Percentiles rank a stretch among this genome's conserved stretches.
Evolutionary conservation across 2,113 vertebrate species (phyloP).

Genomic region (Onychorhynchus coronatus): DNA sequence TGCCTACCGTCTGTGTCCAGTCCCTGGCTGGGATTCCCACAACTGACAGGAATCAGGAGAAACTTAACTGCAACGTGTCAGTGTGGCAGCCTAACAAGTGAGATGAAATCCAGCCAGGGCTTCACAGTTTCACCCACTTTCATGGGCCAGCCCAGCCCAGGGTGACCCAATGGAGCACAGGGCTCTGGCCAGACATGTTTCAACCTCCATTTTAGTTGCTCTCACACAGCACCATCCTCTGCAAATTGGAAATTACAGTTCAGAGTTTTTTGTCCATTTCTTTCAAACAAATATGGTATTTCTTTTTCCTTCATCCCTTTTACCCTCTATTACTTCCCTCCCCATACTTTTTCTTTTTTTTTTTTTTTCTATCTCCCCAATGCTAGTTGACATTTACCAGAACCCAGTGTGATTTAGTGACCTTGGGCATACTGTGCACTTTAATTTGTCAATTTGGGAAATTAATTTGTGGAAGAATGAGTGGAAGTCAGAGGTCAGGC

Average conservation of each 20-base stretch:
- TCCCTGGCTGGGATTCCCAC: not conserved
- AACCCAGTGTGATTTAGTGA: constrained; percentile 74
- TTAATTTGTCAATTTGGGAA: constrained; percentile 80
- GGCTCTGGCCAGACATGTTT: not conserved
- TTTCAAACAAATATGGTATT: not conserved
- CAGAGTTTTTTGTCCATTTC: not conserved
- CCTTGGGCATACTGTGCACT: constrained; percentile 70
- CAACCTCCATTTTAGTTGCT: not conserved
- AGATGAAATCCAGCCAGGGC: fast-evolving
- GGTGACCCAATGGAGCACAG: not conserved
- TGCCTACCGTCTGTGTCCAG: fast-evolving
- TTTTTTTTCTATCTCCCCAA: not conserved
- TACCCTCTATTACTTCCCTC: not conserved
- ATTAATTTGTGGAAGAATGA: constrained; percentile 84
- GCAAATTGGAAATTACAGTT: not conserved
- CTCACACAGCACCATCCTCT: not conserved
- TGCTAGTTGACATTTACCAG: constrained; percentile 67
- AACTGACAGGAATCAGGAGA: not conserved
- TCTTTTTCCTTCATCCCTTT: not conserved
- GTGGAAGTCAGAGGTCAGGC: constrained; percentile 79
- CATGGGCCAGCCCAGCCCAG: not conserved
- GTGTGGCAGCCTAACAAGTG: not conserved
- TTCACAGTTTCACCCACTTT: not conserved
- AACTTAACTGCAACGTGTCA: fast-evolving
- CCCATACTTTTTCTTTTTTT: not conserved